A percentile compares a stretch with the other conserved stretches of the same genome.
phyloP scores from a whole-genome alignment of 1,140 invertebrate genomes.

The Copidosoma floridanum region DNA sequence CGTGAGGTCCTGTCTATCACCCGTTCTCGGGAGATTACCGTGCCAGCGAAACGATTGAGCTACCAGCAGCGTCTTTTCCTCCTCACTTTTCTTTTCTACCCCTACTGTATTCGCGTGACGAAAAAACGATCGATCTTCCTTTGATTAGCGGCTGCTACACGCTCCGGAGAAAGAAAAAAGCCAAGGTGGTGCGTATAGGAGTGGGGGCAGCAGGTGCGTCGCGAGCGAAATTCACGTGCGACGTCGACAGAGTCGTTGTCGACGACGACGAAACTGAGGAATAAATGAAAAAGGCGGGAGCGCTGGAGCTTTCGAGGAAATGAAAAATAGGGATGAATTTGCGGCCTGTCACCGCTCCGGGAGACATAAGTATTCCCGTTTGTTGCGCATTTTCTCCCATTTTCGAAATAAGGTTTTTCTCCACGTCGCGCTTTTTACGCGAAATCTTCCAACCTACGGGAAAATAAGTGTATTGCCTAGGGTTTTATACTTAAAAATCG shows the following conservation, averaged over 20 bases:
- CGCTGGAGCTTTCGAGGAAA: no score
- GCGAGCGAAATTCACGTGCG: conserved; percentile 2
- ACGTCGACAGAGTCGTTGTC: background rate
- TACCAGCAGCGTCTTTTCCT: background rate
- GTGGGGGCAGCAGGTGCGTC: conserved; percentile 4
- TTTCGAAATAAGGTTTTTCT: no score
- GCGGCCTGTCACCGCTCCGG: no score
- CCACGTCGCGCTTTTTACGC: no score
- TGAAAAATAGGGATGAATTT: no score
- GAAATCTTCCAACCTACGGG: no score
- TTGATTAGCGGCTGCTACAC: background rate
- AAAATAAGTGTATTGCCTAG: no score
- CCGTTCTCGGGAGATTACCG: background rate
- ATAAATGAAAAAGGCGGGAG: background rate
- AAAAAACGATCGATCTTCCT: conserved; percentile 20
- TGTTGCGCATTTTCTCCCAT: no score
- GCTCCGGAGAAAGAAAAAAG: background rate
- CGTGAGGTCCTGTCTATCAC: background rate
- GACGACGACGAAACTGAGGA: background rate
- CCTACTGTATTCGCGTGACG: no score
- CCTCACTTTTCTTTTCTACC: no score
- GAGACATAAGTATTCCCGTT: no score
- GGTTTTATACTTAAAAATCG: no score
- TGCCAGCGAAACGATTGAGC: background rate
- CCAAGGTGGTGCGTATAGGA: background rate